Evolutionary conservation across 1,140 invertebrate species (phyloP), one percentile per base, ranked within the genome.

Genomic region (Atopsyche davidsoni): DNA sequence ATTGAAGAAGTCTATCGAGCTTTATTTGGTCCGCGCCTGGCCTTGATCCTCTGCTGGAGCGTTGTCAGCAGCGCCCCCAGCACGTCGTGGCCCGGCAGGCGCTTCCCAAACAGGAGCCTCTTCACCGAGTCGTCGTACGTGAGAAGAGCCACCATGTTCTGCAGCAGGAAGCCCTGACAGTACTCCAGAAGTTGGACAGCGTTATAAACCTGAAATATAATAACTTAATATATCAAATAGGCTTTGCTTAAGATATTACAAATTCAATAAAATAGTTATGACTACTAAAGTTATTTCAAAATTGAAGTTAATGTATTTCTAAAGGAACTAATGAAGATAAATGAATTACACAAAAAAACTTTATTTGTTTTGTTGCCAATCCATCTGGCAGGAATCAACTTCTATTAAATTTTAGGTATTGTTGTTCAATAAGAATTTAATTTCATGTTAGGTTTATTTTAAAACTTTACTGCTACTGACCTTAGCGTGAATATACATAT

Each of bases 401-500:
- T n/a, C n/a, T n/a, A n/a, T n/a, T n/a, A n/a, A n/a, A n/a, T n/a
- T n/a, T n/a, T n/a, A n/a, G n/a, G n/a, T n/a, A n/a, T n/a, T n/a
- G n/a, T n/a, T n/a, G n/a, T n/a, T n/a, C n/a, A n/a, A n/a, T n/a
- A n/a, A n/a, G n/a, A n/a, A n/a, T n/a, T n/a, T n/a, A n/a, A n/a
- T n/a, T n/a, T n/a, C 7, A n/a, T 28, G 25, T 28, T 28, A 28
- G 7, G 7, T 28, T 9, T 28, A n/a, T 28, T 28, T 28, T 28
- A 9, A 28, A 28, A 9, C 7, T 28, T 9, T 36, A 36, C 6
- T n/a, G n/a, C n/a, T 36, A 53, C 42, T 44, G 73, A 90, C 87
- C 81, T 92, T 93, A 24, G 90, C 90, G 64, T 93, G 90, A 62
- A 93, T 92, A 61, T 93, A 93, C 76, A 93, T 89, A 22, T 89